Percentiles rank a stretch among this genome's conserved stretches.
These are phyloP conservation scores for Anguilla marmorata DNA, from an alignment of 2,797 vertebrate genomes.

Conservation along the genomic window DNA sequence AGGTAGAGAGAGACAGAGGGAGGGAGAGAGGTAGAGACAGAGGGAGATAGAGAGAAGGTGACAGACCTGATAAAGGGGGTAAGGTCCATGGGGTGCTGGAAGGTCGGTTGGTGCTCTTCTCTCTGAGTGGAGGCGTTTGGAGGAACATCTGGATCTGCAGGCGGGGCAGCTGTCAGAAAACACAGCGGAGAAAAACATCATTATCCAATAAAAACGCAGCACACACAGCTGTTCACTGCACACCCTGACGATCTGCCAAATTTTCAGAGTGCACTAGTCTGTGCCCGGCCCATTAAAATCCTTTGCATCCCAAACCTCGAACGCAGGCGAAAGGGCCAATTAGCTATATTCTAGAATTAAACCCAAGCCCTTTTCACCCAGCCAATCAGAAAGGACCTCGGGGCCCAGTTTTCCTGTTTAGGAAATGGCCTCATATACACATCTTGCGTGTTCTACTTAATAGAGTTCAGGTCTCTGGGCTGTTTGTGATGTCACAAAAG, in stretches of 20 bases:
- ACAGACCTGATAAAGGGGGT: slow-evolving; percentile 62
- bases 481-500: background rate
- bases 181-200: slow-evolving; percentile 13
- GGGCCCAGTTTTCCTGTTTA: background rate
- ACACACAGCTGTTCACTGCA: background rate
- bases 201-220: background rate
- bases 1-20: no score
- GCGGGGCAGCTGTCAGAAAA: slow-evolving; percentile 44
- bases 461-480: background rate
- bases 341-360: background rate
- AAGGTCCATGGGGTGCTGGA: slow-evolving; percentile 48
- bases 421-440: background rate
- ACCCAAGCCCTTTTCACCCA: background rate
- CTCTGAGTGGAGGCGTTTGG: slow-evolving; percentile 12
- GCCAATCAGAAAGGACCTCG: no score
- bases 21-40: no score
- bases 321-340: background rate
- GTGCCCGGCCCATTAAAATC: background rate
- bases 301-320: background rate
- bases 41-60: no score
- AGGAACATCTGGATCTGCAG: slow-evolving; percentile 26
- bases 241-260: background rate
- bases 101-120: background rate
- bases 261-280: background rate
- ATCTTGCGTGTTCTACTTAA: background rate